Conservation (phyloP, 2,113 vertebrate genomes). For the Macaca nemestrina region DNA sequence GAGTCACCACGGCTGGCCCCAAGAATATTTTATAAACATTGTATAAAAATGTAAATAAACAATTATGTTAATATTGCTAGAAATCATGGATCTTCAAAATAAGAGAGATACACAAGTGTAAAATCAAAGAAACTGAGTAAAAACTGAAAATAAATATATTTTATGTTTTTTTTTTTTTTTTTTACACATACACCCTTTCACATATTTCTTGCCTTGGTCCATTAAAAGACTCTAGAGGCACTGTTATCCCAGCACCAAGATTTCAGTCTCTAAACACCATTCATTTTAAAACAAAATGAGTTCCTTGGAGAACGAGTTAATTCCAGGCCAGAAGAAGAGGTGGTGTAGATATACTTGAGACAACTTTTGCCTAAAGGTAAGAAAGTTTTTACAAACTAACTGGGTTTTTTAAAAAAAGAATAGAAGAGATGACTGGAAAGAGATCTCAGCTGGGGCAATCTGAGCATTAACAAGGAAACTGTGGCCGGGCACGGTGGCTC, state of each 20-base stretch:
- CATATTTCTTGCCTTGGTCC: neutral
- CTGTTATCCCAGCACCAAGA: neutral
- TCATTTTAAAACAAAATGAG: neutral
- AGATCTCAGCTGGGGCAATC: neutral
- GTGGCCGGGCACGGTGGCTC: neutral
- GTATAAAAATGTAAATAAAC: neutral
- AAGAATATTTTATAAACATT: neutral
- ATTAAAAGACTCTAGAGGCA: neutral
- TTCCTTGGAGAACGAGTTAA: neutral
- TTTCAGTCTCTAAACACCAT: neutral
- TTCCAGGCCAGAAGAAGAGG: neutral
- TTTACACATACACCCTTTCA: neutral
- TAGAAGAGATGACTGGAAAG: neutral
- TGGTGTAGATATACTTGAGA: neutral
- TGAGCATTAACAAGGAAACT: neutral
- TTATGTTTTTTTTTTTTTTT: neutral
- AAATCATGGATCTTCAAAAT: slow-evolving; percentile 11
- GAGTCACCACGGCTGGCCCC: too few relatives aligned
- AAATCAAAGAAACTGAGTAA: neutral
- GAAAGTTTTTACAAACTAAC: neutral
- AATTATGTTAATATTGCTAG: neutral
- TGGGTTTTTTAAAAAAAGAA: neutral
- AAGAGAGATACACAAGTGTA: neutral
- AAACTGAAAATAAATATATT: neutral
- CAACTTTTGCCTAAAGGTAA: neutral